Base-by-base conservation (phyloP, 2,797 vertebrate genomes). In the Crocodylus rhombifer region DNA sequence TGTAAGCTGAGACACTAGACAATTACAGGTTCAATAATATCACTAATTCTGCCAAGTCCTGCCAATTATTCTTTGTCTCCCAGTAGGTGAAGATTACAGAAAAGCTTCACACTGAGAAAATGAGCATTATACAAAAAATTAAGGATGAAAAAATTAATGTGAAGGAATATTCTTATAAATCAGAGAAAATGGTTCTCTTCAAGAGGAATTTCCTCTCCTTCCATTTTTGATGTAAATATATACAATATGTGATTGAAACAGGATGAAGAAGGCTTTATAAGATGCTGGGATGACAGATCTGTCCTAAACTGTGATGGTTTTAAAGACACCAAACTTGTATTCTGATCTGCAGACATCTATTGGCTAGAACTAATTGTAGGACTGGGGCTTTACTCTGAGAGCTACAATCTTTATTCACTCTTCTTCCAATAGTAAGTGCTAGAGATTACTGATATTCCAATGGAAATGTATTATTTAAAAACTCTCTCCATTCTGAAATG, bases 11-110 rank as follows among this genome's bases (percentile, higher is more conserved):
- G 91, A 91, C 5, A 33, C 84, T 60, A 90, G 84, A 90, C 80
- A 87, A 95, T 96, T 93, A 91, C 83, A 91, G 78, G 92, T 91
- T 95, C 83, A 92, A 89, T 93, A 95, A 82, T 94, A 91, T 91
- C 89, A 76, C 76, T 89, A 93, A 82, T 93, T 95, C 93, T 95
- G 87, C 88, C 88, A 94, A 87, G 62, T 77, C 33, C 86, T 88
- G 79, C 65, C 91, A 95, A 91, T 93, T 96, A 81, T 88, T 92
- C 88, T 84, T 75, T 92, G 79, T 87, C 84, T 95, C 73, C 77
- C 69, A 84, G 90, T 87, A 61, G 84, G 92, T 25, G 84, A 94
- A 92, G 64, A 76, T 82, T 62, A 81, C 23, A 77, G 71, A 87
- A 92, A 89, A 87, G 20, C 30, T 89, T 94, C 76, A 77, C n/a